Base-by-base conservation (phyloP, 2,888 invertebrate genomes). In the Adelognathus sp. region DNA sequence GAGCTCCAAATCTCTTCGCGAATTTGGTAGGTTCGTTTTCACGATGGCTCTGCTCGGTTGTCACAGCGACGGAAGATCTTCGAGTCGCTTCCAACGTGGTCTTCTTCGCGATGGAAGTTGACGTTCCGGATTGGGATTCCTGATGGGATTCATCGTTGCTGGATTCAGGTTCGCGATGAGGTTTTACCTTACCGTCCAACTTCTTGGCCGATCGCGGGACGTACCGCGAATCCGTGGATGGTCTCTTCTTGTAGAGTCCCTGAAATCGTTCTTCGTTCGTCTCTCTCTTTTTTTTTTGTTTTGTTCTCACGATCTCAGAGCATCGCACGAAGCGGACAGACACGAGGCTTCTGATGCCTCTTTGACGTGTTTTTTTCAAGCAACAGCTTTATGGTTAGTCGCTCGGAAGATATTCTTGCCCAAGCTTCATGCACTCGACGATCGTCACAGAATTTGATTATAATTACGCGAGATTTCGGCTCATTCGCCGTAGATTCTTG, bases 151-250 rank as follows among this genome's bases (percentile, higher is more conserved):
- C 87, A 41, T 86, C 87, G 31, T 82, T 82, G 46, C 82, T 83
- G 61, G 87, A 58, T 52, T 89, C 90, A 5, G 88, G 87, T 70
- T 89, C 89, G 4, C 56, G 50, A 31, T 89, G 84, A 75, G 88
- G 78, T 81, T 88, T 90, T 67, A 86, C 85, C 33, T 89, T 88
- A 56, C 87, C 86, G 46, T 90, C 90, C 86, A 91, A 71, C 83
- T 91, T 91, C 83, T 86, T 84, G 84, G 84, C 86, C 14, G 90
- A 89, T 54, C 88, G 86, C 75, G 88, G 84, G 58, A 89, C 85
- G 81, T 88, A 89, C 50, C 87, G 81, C 14, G 84, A 66, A 73
- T 73, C 83, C 56, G 85, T 80, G 27, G 85, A 78, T 6, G 89
- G 80, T 81, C 86, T 85, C 82, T 88, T 90, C 82, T 86, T 86